Evolutionary conservation across 2,113 vertebrate species (phyloP).

Genomic region (Megaceryle torquata): DNA sequence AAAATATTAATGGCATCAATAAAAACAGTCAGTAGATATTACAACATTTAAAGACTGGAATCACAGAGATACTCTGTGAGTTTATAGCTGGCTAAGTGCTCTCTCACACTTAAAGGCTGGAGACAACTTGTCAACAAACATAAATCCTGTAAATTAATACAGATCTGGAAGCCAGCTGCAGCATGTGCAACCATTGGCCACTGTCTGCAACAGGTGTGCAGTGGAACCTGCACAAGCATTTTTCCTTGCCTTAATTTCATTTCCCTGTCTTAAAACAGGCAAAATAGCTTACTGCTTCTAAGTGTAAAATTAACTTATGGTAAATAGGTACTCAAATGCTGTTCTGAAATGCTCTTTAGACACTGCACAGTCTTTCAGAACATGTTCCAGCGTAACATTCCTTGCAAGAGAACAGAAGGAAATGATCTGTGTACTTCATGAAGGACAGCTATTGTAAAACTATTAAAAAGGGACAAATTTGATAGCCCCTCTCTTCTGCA

Average conservation of each 20-base stretch:
- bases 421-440: neutral
- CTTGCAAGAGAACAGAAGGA: neutral
- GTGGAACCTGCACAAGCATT: neutral
- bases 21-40: neutral
- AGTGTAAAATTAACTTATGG: neutral
- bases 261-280: neutral
- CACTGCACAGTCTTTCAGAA: neutral
- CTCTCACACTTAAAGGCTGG: neutral
- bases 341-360: neutral
- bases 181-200: neutral
- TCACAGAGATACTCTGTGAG: neutral
- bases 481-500: neutral
- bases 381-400: neutral
- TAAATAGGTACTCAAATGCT: neutral
- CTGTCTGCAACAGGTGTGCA: neutral
- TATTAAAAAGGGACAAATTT: neutral
- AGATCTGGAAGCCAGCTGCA: neutral
- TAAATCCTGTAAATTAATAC: neutral
- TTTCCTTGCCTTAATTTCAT: neutral
- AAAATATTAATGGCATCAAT: neutral
- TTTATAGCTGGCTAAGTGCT: neutral
- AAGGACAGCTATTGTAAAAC: neutral
- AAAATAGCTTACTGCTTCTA: neutral
- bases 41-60: neutral
- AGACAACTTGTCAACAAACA: neutral